Conservation (phyloP, 2,888 invertebrate species). For the Microdon myrmicae region DNA sequence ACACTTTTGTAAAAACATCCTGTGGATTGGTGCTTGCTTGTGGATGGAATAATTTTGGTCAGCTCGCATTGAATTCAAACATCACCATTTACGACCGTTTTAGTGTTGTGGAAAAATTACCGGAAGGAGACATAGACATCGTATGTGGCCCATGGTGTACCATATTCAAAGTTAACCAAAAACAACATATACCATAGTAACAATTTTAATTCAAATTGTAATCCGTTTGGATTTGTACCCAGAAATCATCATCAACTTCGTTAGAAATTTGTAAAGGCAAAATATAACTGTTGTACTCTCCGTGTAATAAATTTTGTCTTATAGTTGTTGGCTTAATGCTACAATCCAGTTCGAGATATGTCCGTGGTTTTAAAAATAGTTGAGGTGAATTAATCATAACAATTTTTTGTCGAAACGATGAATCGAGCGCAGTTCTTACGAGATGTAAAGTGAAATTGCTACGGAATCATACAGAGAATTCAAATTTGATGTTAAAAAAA, state of each 20-base stretch:
- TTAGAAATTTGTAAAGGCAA: slow-evolving; percentile 33
- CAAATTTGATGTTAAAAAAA: background rate
- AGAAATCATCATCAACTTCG: slow-evolving; percentile 29
- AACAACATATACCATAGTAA: background rate
- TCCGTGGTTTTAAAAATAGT: background rate
- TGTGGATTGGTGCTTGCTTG: slow-evolving; percentile 77
- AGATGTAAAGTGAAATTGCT: slow-evolving; percentile 27
- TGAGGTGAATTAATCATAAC: background rate
- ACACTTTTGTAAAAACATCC: slow-evolving; percentile 77
- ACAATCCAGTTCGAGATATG: background rate
- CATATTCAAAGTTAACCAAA: slow-evolving; percentile 42
- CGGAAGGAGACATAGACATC: slow-evolving; percentile 55
- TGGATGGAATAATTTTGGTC: slow-evolving; percentile 87
- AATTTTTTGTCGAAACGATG: background rate
- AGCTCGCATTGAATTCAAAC: slow-evolving; percentile 70
- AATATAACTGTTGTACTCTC: slow-evolving; percentile 15
- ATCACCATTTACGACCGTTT: slow-evolving; percentile 59
- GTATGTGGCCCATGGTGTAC: slow-evolving; percentile 70
- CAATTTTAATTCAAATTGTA: background rate
- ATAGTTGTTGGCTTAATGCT: background rate
- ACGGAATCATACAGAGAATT: background rate
- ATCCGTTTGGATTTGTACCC: background rate
- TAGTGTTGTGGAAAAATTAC: slow-evolving; percentile 56
- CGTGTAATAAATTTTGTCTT: slow-evolving; percentile 2
- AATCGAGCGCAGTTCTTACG: slow-evolving; percentile 14